Conservation (phyloP, 1,140 invertebrate genomes). For the Drosophila funebris region DNA sequence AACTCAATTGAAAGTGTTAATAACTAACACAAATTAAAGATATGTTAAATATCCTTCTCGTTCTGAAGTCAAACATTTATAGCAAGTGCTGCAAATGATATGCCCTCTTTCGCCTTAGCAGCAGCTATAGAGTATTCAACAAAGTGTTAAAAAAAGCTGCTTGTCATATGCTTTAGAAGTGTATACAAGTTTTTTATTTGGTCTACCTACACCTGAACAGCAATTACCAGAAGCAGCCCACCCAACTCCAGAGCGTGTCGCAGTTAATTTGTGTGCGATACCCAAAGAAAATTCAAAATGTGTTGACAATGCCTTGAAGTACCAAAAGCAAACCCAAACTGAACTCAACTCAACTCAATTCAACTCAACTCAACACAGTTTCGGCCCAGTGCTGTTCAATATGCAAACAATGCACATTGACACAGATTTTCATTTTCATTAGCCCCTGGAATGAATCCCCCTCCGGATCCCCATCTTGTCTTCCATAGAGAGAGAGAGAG, state of each 20-base stretch:
- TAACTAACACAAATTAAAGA: too few relatives aligned
- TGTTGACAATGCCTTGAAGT: conserved; percentile 29
- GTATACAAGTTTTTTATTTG: conserved; percentile 8
- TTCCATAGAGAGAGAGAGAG: background rate
- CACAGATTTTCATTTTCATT: conserved; percentile 80
- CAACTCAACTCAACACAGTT: conserved; percentile 8
- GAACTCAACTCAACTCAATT: background rate
- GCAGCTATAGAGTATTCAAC: background rate
- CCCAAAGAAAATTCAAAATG: conserved; percentile 43
- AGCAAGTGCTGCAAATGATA: too few relatives aligned
- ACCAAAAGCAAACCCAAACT: background rate
- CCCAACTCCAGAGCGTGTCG: conserved; percentile 28
- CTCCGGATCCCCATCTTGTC: background rate
- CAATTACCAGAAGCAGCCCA: conserved; percentile 45
- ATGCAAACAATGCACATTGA: conserved; percentile 70
- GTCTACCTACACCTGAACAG: conserved; percentile 38
- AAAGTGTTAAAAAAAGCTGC: background rate
- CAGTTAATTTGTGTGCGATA: conserved; percentile 55
- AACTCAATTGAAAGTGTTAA: too few relatives aligned
- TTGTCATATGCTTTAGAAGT: conserved; percentile 35
- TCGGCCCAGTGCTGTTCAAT: conserved; percentile 43
- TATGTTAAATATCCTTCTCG: too few relatives aligned
- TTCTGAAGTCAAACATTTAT: too few relatives aligned
- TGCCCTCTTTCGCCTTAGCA: background rate
- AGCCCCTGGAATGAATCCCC: conserved; percentile 6